Base-by-base conservation (phyloP, 2,113 vertebrate species). In the Mesembrinibis cayennensis region DNA sequence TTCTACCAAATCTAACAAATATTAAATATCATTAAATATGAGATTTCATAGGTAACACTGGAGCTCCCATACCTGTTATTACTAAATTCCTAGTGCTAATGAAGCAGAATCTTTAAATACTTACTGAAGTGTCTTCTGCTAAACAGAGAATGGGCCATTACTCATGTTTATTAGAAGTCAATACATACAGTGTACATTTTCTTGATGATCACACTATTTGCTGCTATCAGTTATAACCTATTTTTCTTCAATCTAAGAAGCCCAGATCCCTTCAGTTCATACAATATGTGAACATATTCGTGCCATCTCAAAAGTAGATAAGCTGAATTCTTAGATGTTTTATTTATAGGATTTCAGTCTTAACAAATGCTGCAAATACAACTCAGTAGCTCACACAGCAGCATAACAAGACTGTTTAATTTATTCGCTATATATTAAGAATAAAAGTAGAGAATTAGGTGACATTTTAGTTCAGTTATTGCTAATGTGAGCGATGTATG, bases 341-440 rank as follows among this genome's bases (percentile, higher is more conserved):
- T 96, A 95, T 94, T 88, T 89, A 95, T 84, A 73, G 89, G 81
- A 82, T 89, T 79, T 63, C 81, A 59, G 15, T 67, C 77, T 79
- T 87, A 84, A 93, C 80, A 91, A 91, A 89, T 47, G 47, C 40
- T 94, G 89, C 89, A 93, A 92, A 93, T 66, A 70, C 56, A 93
- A 50, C 87, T 82, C 77, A 63, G 78, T 76, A 71, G 45, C 67
- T 87, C 72, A 42, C 13, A 38, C 32, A 80, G 69, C 83, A 96
- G 29, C 65, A 44, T 20, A 89, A 84, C 25, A 81, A 77, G 32
- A 27, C 47, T 84, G 40, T 49, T 93, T 67, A 53, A 70, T 73
- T 76, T 45, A 87, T 34, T 66, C 21, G 16, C 69, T 74, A 23
- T 59, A 71, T 47, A 71, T 71, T 47, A 89, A 77, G 62, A 90